Evolutionary conservation across 1,140 invertebrate species (phyloP).

Genomic region (Belonocnema kinseyi): DNA sequence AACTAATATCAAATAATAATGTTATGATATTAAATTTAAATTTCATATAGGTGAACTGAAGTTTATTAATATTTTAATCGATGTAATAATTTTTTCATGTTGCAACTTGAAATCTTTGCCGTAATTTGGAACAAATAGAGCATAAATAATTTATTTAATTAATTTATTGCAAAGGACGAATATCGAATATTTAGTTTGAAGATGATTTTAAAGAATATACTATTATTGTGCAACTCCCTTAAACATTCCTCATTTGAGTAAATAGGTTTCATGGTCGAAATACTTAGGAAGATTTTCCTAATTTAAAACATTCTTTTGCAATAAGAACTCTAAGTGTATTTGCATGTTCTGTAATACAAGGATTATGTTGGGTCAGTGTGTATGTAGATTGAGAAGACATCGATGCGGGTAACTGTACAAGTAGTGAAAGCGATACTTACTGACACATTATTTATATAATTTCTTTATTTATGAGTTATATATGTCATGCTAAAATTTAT

Average conservation of each 20-base stretch:
- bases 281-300: neutral
- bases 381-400: constrained; percentile 29
- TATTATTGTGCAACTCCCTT: neutral
- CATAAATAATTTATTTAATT: too few species aligned
- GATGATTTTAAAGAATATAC: neutral
- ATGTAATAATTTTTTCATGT: too few species aligned
- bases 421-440: constrained; percentile 57
- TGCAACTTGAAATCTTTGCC: too few species aligned
- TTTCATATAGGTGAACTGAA: too few species aligned
- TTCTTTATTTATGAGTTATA: neutral
- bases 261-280: constrained; percentile 4
- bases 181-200: neutral
- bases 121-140: too few species aligned
- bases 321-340: neutral
- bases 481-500: neutral
- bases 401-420: constrained; percentile 34
- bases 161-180: too few species aligned
- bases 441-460: constrained; percentile 43
- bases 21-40: too few species aligned
- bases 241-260: constrained; percentile 20
- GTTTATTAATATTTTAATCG: too few species aligned
- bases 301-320: constrained; percentile 21
- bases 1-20: too few species aligned
- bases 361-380: constrained; percentile 13
- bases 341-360: constrained; percentile 23